Base-by-base conservation (phyloP, 2,113 vertebrate genomes). In the Lontra canadensis region DNA sequence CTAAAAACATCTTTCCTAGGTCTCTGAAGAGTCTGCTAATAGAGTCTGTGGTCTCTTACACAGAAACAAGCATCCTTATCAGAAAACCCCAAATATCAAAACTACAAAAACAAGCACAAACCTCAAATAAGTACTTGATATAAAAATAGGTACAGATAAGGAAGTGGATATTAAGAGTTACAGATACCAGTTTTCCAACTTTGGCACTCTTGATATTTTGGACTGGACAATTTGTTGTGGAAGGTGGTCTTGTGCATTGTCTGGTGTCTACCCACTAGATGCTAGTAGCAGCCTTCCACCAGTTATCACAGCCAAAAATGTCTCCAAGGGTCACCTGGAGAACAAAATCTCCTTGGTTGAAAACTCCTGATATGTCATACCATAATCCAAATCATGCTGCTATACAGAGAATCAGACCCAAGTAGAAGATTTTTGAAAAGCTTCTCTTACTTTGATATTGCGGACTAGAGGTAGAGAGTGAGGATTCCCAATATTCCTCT, bases 231-330 rank as follows among this genome's bases (percentile, higher is more conserved):
- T 67, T 59, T 39, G 59, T 18, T 92, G n/a, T 31, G 36, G n/a
- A 47, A 74, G n/a, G 6, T 9, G 4, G 31, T 47, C 29, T 31
- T 39, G 14, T 63, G 20, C 14, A 6, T 3, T 25, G 26, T 42
- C 34, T 36, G 23, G 15, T 4, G n/a, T 47, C 3, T 25, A 11
- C 31, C 20, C 6, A 29, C 17, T 49, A 9, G 81, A 82, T 39
- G 4, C 59, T 57, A 34, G 2, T 21, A 4, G 18, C 20, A 36
- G 0, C 44, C 39, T 52, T n/a, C 0, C 23, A 10, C 26, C 20
- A 15, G 7, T 76, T 4, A 26, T 18, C 52, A 90, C 4, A 65
- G n/a, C 31, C 11, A 59, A 31, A 57, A 26, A 57, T 44, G 17
- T 36, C 42, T 92, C 25, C 36, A 23, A 4, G 34, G 6, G 23